Percentiles rank a stretch among this genome's conserved stretches.
Conservation (phyloP, 2,113 vertebrate species). For the Notechis scutatus region DNA sequence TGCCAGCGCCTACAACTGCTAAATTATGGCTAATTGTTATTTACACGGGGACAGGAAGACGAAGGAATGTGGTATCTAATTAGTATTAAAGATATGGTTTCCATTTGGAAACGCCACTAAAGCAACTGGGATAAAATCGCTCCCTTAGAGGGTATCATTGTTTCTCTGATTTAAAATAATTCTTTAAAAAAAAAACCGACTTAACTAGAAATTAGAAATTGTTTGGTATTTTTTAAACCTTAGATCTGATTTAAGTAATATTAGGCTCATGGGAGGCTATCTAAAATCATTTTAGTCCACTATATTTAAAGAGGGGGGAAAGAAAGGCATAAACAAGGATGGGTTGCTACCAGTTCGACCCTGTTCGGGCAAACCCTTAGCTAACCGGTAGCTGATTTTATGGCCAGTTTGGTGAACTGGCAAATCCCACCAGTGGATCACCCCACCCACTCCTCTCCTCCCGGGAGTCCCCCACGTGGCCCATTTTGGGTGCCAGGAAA, state of each 20-base stretch:
- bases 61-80: slow-evolving; percentile 72
- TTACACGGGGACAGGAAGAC: slow-evolving; percentile 75
- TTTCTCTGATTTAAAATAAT: slow-evolving; percentile 11
- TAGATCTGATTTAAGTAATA: not conserved
- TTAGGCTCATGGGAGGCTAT: not conserved
- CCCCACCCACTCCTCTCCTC: no score
- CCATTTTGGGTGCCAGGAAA: no score
- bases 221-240: not conserved
- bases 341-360: no score
- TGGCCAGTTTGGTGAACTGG: no score
- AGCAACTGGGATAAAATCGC: slow-evolving; percentile 61
- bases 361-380: no score
- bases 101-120: slow-evolving; percentile 68
- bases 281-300: no score
- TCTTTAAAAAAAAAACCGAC: not conserved
- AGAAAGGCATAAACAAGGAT: no score
- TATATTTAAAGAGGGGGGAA: no score
- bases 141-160: not conserved
- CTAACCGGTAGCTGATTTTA: no score
- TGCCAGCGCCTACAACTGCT: slow-evolving; percentile 76
- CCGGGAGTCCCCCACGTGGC: no score
- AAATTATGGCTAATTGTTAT: slow-evolving; percentile 82
- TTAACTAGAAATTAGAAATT: slow-evolving; percentile 47
- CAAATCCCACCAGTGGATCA: no score
- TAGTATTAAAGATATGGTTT: slow-evolving; percentile 76